Evolutionary conservation across 1,140 invertebrate genomes (phyloP), one percentile per base, ranked within the genome.

Genomic region (Medauroidea extradentata): DNA sequence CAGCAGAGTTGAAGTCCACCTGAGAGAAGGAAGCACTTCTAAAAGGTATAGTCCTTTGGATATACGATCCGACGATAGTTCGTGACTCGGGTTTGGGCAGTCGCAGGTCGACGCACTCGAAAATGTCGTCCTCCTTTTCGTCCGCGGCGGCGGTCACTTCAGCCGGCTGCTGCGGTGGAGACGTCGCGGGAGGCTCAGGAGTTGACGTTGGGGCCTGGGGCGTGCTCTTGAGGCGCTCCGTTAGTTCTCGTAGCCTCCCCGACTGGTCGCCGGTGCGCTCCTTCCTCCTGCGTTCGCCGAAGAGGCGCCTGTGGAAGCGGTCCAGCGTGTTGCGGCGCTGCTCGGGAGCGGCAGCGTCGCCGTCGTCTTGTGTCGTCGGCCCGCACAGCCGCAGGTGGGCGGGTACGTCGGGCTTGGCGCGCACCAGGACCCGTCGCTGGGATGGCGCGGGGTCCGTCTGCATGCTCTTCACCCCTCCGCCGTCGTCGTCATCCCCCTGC

Each of bases 11-110:
- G 65, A 84, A 88, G 69, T 91, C 89, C 41, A 89, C 88, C 73
- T 91, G 89, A 0, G 89, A 89, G 66, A 92, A 91, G 9, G 90
- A 92, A 4, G 89, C 88, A 67, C 88, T 91, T 24, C 90, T 79
- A 63, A 85, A 88, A 2, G 88, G 85, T 62, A 83, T 80, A 38
- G 77, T 79, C 53, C 78, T 78, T 63, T 83, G 82, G 8, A 79
- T 75, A 62, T 82, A 83, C 0, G 81, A 79, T 16, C 81, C 81
- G 29, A 82, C 74, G 24, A 81, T 78, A 11, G 76, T 77, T 34
- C 80, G 77, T 29, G 79, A 76, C 61, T 83, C 81, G 18, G 81
- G 75, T 65, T 78, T 79, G n/a, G 77, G 68, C 43, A 80, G 71
- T 43, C 71, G 71, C 53, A 77, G 71, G 42, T 75, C 74, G 59